phyloP scores from a whole-genome alignment of 2,888 invertebrate genomes.

The Erannis defoliaria region DNA sequence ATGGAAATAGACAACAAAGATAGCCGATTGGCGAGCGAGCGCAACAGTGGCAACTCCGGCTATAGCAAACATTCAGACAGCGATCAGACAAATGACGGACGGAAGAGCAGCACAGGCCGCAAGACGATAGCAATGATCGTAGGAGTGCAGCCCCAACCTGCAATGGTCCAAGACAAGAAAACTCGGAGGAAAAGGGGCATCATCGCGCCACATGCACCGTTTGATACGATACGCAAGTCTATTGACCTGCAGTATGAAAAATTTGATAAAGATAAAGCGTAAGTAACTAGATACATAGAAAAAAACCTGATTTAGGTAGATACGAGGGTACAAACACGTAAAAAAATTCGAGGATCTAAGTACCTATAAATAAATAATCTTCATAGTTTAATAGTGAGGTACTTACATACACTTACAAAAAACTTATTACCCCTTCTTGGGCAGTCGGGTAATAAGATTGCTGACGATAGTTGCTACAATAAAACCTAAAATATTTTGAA shows the following conservation, averaged over 20 bases:
- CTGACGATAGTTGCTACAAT: too few relatives aligned
- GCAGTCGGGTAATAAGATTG: too few relatives aligned
- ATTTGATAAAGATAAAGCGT: slow-evolving; percentile 86
- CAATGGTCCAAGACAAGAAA: slow-evolving; percentile 47
- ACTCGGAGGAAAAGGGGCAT: slow-evolving; percentile 79
- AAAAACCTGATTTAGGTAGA: too few relatives aligned
- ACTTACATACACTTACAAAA: too few relatives aligned
- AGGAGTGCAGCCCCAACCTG: slow-evolving; percentile 52
- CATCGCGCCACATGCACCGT: slow-evolving; percentile 81
- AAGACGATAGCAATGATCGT: slow-evolving; percentile 75
- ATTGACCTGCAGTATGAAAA: slow-evolving; percentile 81
- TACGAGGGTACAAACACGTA: too few relatives aligned
- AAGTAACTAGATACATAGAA: slow-evolving; percentile 51
- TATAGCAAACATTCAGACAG: slow-evolving; percentile 63
- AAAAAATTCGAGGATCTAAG: too few relatives aligned
- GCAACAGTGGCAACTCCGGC: slow-evolving; percentile 60
- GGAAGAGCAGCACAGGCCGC: slow-evolving; percentile 67
- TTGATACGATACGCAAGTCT: slow-evolving; percentile 70
- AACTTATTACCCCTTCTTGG: too few relatives aligned
- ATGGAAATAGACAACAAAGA: slow-evolving; percentile 62
- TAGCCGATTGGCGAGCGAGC: slow-evolving; percentile 64
- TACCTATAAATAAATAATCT: too few relatives aligned
- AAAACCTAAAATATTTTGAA: too few relatives aligned
- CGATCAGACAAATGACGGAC: slow-evolving; percentile 8
- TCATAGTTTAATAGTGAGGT: too few relatives aligned